Conservation (phyloP, 1,140 invertebrate genomes). For the Aphelenchoides fujianensis region DNA sequence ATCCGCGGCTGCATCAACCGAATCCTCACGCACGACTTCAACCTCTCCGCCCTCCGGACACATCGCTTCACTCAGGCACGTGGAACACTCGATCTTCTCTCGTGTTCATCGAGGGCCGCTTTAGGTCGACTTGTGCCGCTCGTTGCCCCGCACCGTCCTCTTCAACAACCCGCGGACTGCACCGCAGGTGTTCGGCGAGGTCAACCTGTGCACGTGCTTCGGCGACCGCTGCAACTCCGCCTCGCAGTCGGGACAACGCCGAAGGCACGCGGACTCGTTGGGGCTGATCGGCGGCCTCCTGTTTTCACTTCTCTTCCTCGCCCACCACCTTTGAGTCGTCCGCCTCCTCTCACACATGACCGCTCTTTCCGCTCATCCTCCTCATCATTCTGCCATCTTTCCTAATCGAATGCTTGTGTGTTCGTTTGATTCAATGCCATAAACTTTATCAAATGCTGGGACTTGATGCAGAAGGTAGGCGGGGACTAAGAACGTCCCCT, state of each 20-base stretch:
- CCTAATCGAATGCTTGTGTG: not conserved
- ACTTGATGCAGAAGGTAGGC: no score
- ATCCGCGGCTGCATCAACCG: slow-evolving; percentile 56
- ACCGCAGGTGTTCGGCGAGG: slow-evolving; percentile 38
- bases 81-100: no score
- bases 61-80: slow-evolving; percentile 58
- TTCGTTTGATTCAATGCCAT: no score
- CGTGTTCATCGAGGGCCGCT: not conserved
- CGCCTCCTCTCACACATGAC: not conserved
- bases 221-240: slow-evolving; percentile 5
- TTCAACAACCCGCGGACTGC: slow-evolving; percentile 50
- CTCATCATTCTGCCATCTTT: not conserved
- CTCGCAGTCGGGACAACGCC: not conserved
- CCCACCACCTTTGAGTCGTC: not conserved
- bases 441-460: no score
- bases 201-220: slow-evolving; percentile 37
- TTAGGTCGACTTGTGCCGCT: slow-evolving; percentile 53
- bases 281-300: not conserved
- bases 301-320: not conserved
- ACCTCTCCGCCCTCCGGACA: slow-evolving; percentile 54
- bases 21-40: slow-evolving; percentile 55
- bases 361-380: not conserved
- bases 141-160: slow-evolving; percentile 44
- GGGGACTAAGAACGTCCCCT: no score
- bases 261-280: not conserved